Evolutionary conservation across 1,140 invertebrate species (phyloP).

Genomic region (Diprion similis): DNA sequence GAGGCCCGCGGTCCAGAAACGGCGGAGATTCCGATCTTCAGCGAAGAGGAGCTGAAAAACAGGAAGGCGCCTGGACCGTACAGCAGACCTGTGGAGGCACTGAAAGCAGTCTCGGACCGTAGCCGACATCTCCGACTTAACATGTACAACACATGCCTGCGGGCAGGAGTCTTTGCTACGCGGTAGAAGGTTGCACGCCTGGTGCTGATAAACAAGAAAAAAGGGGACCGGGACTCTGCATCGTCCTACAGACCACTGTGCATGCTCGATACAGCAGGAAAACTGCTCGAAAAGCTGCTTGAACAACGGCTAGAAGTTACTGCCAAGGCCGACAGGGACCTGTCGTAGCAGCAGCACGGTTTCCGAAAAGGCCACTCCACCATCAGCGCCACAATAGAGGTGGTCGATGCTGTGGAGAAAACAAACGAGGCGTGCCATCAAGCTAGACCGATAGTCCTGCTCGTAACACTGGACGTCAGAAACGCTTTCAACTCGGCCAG

Average conservation of each 20-base stretch:
- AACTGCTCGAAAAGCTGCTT: slow-evolving; percentile 31
- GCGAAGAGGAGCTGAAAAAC: slow-evolving; percentile 36
- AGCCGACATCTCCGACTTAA: slow-evolving; percentile 18
- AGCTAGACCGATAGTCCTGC: slow-evolving; percentile 19
- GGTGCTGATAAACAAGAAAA: slow-evolving; percentile 28
- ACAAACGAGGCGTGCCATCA: slow-evolving; percentile 26
- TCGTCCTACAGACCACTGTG: slow-evolving; percentile 42
- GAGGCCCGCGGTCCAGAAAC: not conserved
- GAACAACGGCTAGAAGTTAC: slow-evolving; percentile 6
- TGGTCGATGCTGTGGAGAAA: slow-evolving; percentile 37
- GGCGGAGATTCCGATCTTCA: slow-evolving; percentile 25
- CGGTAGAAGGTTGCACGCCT: slow-evolving; percentile 25
- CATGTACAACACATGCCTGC: slow-evolving; percentile 30
- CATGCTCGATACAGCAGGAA: slow-evolving; percentile 28
- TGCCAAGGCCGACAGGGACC: slow-evolving; percentile 19
- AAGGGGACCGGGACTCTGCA: slow-evolving; percentile 26
- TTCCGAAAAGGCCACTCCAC: slow-evolving; percentile 33
- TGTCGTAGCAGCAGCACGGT: slow-evolving; percentile 29
- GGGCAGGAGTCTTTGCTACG: slow-evolving; percentile 17
- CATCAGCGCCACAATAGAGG: slow-evolving; percentile 21
- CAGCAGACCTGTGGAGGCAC: slow-evolving; percentile 35
- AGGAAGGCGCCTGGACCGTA: slow-evolving; percentile 47
- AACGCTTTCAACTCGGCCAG: slow-evolving; percentile 29
- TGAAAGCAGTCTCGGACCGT: slow-evolving; percentile 24
- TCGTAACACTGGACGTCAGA: slow-evolving; percentile 21